Evolutionary conservation across 1,140 invertebrate genomes (phyloP).

Genomic region (Hetaerina americana): DNA sequence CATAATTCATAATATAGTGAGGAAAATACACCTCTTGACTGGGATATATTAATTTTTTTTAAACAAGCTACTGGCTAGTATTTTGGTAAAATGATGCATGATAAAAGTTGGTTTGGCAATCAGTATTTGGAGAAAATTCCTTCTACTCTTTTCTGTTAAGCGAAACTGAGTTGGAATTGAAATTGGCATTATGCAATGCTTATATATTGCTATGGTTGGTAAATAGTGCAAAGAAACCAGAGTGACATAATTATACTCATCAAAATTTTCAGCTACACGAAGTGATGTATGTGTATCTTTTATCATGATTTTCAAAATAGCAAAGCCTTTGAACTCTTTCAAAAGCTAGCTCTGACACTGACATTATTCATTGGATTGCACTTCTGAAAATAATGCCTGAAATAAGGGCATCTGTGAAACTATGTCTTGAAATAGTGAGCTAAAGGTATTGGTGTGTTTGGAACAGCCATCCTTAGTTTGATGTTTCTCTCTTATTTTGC

Average conservation of each 20-base stretch:
- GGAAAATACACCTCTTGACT: not conserved
- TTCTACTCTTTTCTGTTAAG: not conserved
- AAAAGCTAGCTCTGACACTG: not conserved
- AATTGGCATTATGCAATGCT: not conserved
- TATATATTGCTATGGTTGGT: not conserved
- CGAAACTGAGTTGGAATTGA: not conserved
- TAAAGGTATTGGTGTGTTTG: not conserved
- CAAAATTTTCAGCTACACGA: too few species aligned
- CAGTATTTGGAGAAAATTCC: not conserved
- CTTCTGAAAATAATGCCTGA: too few species aligned
- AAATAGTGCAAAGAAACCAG: too few species aligned
- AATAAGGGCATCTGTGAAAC: not conserved
- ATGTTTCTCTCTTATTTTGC: not conserved
- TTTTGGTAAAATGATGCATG: not conserved
- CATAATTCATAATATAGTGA: not conserved
- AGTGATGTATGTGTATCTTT: too few species aligned
- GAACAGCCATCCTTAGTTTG: not conserved
- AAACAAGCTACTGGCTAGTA: not conserved
- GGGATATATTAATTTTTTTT: not conserved
- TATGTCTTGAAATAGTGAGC: not conserved
- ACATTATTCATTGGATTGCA: not conserved
- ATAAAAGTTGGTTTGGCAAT: not conserved
- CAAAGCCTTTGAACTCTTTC: not conserved
- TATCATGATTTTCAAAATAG: not conserved
- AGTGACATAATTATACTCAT: too few species aligned